phyloP scores from a whole-genome alignment of 2,888 invertebrate species.

The Caenorhabditis imperialis region DNA sequence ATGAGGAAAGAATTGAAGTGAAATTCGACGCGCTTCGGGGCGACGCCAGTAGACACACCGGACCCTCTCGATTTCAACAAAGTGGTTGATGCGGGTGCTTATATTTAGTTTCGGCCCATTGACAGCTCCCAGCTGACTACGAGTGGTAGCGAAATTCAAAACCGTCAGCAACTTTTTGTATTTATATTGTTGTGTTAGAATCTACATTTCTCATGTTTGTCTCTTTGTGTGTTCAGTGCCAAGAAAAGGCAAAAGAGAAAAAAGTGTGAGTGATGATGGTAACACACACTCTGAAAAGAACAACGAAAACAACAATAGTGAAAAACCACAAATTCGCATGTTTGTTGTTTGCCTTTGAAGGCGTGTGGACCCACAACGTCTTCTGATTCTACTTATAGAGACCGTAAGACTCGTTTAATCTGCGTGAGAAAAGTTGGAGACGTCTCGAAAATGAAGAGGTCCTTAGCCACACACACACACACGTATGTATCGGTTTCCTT shows the following conservation, averaged over 20 bases:
- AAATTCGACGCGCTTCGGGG: slow-evolving; percentile 27
- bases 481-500: slow-evolving; percentile 39
- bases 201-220: slow-evolving; percentile 1
- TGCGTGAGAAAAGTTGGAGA: slow-evolving; percentile 18
- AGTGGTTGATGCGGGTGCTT: slow-evolving; percentile 8
- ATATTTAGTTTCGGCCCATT: slow-evolving; percentile 18
- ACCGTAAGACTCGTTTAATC: slow-evolving; percentile 19
- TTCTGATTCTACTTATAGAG: neutral
- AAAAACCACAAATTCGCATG: slow-evolving; percentile 30
- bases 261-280: slow-evolving; percentile 19
- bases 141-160: slow-evolving; percentile 11
- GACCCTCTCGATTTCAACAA: slow-evolving; percentile 36
- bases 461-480: no score
- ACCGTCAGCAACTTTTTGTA: slow-evolving; percentile 11
- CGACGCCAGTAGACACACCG: neutral
- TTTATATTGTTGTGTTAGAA: slow-evolving; percentile 25
- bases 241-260: slow-evolving; percentile 12
- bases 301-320: slow-evolving; percentile 9
- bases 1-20: slow-evolving; percentile 24
- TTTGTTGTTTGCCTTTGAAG: slow-evolving; percentile 33
- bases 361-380: neutral
- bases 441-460: neutral
- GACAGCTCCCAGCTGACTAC: slow-evolving; percentile 8
- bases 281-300: neutral
- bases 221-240: neutral